phyloP scores from a whole-genome alignment of 2,113 vertebrate genomes.

The Tragelaphus buxtoni region DNA sequence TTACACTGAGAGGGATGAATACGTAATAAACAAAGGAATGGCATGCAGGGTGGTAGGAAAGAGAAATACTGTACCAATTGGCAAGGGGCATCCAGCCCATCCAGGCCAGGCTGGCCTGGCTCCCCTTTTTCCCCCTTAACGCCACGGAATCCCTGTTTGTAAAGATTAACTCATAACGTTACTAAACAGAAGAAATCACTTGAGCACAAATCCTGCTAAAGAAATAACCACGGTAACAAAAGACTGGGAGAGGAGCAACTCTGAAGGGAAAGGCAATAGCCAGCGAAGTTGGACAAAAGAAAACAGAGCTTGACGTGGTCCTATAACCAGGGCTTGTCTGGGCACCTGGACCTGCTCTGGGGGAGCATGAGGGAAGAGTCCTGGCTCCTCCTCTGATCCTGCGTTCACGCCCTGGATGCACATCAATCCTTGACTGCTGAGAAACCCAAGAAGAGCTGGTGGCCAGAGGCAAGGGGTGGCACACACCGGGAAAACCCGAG shows the following conservation, averaged over 20 bases:
- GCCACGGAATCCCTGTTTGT: conserved; percentile 99
- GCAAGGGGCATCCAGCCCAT: conserved; percentile 99
- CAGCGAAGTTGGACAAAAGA: rapidly evolving
- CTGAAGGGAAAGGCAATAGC: neutral
- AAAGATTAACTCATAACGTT: conserved; percentile 98
- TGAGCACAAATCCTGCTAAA: conserved; percentile 71
- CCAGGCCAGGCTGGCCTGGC: conserved; percentile 99
- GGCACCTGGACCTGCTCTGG: neutral
- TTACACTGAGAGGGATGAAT: conserved; percentile 77
- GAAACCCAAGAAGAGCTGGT: neutral
- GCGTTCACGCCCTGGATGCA: rapidly evolving
- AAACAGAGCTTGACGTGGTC: neutral
- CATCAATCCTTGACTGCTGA: neutral
- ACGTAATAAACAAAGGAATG: conserved; percentile 77
- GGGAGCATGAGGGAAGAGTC: rapidly evolving
- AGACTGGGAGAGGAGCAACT: conserved; percentile 81
- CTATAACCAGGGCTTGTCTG: neutral
- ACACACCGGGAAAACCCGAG: rapidly evolving
- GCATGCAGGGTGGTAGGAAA: conserved; percentile 94
- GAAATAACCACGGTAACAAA: conserved; percentile 63
- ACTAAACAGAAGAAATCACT: conserved; percentile 83
- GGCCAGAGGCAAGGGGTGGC: neutral
- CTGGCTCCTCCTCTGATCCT: neutral
- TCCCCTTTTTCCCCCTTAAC: conserved; percentile 99
- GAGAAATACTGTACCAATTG: conserved; percentile 99